Percentiles rank a stretch among this genome's conserved stretches.
These are phyloP conservation scores for Limnephilus lunatus DNA, from an alignment of 2,888 invertebrate genomes.

Conservation along the genomic window DNA sequence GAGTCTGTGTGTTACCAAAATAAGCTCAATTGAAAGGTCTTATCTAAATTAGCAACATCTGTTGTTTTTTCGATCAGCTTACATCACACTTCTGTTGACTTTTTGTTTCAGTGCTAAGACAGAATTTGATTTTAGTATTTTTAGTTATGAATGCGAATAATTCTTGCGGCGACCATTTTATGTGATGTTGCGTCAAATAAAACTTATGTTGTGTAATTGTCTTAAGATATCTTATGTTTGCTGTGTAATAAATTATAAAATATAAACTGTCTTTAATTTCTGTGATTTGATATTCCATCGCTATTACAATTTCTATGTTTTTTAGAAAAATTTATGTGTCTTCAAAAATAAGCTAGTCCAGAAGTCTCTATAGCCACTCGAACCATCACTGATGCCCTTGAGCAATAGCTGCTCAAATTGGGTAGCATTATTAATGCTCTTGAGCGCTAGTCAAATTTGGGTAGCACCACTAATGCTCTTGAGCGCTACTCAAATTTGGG, in stretches of 20 bases:
- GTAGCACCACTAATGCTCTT: no score
- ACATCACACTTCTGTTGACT: not conserved
- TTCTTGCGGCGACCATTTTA: not conserved
- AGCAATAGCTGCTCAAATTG: no score
- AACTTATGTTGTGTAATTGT: not conserved
- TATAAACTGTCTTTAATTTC: not conserved
- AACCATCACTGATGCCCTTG: no score
- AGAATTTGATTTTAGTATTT: not conserved
- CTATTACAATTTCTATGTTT: no score
- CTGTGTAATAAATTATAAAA: not conserved
- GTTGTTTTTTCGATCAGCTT: not conserved
- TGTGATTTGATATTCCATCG: not conserved
- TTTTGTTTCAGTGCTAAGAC: not conserved
- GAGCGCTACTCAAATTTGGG: no score
- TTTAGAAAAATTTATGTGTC: no score
- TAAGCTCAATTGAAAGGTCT: not conserved
- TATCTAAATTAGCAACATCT: no score
- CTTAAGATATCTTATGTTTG: not conserved
- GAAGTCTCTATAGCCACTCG: no score
- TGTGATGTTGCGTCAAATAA: not conserved
- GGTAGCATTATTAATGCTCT: no score
- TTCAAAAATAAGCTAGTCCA: no score
- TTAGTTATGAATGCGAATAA: not conserved
- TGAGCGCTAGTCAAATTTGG: no score
- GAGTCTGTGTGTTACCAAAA: not conserved